Conservation (phyloP, 2,797 vertebrate species). For the Apogon talboti region DNA sequence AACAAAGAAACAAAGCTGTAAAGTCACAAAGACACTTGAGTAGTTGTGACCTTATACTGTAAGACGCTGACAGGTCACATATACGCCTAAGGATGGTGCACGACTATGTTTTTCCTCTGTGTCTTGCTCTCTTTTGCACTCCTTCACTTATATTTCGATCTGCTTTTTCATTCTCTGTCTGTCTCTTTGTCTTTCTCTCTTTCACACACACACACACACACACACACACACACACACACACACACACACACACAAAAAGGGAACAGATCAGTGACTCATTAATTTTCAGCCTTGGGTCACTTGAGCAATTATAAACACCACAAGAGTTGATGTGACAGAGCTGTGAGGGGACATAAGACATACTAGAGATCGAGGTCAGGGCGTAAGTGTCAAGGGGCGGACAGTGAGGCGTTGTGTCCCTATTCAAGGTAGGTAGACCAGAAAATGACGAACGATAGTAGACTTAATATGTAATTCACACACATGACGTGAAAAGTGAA, state of each 20-base stretch:
- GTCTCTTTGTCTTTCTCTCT: background rate
- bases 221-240: slow-evolving; percentile 5
- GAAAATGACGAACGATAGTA: background rate
- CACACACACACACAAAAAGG: slow-evolving; percentile 12
- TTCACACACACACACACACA: background rate
- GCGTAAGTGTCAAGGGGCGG: slow-evolving; percentile 18
- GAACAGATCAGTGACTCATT: slow-evolving; percentile 57
- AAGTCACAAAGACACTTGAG: slow-evolving; percentile 12
- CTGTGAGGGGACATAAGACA: slow-evolving; percentile 25
- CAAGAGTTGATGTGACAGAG: slow-evolving; percentile 39
- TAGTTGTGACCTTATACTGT: slow-evolving; percentile 30
- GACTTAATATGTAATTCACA: background rate
- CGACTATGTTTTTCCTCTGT: too few species aligned
- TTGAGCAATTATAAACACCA: slow-evolving; percentile 51
- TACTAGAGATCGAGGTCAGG: slow-evolving; percentile 37
- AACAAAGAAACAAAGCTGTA: background rate
- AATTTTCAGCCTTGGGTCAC: slow-evolving; percentile 47
- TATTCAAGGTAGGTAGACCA: slow-evolving; percentile 4
- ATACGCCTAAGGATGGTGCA: slow-evolving; percentile 29
- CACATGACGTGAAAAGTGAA: slow-evolving; percentile 1
- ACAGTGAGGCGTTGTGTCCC: slow-evolving; percentile 16
- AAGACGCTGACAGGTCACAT: slow-evolving; percentile 36
- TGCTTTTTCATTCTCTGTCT: background rate
- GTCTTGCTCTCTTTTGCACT: slow-evolving; percentile 22
- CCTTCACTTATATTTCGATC: slow-evolving; percentile 14